Percentiles rank a stretch among this genome's conserved stretches.
Evolutionary conservation across 2,797 vertebrate species (phyloP).

Genomic region (Acestrorhynchus altus): DNA sequence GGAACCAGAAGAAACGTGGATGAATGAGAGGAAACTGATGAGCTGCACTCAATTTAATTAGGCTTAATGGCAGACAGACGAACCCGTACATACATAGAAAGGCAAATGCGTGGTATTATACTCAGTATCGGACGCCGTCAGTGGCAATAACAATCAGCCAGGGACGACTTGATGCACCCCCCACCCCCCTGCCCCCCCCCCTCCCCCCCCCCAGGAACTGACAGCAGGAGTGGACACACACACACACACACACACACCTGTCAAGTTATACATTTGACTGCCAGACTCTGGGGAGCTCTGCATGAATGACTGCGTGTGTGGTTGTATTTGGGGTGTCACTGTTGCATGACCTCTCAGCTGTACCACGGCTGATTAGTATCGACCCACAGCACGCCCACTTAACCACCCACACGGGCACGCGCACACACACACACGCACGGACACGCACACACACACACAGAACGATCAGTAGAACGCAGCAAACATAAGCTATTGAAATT

Average conservation of each 20-base stretch:
- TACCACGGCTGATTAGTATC: slow-evolving; percentile 76
- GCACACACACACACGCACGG: slow-evolving; percentile 38
- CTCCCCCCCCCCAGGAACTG: not conserved
- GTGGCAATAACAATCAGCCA: slow-evolving; percentile 63
- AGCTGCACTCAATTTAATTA: not conserved
- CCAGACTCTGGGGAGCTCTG: slow-evolving; percentile 55
- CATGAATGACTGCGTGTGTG: slow-evolving; percentile 44
- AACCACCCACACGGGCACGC: slow-evolving; percentile 28
- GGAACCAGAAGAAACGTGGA: too few species aligned
- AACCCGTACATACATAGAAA: not conserved
- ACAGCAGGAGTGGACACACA: slow-evolving; percentile 28
- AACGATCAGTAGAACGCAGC: not conserved
- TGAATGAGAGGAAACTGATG: not conserved
- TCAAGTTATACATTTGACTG: slow-evolving; percentile 52
- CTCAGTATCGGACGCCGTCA: slow-evolving; percentile 73
- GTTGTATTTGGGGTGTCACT: slow-evolving; percentile 57
- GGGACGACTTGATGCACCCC: slow-evolving; percentile 36
- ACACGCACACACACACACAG: slow-evolving; percentile 44
- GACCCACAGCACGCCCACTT: slow-evolving; percentile 69
- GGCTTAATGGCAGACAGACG: not conserved
- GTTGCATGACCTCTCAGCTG: slow-evolving; percentile 70
- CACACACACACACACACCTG: slow-evolving; percentile 21
- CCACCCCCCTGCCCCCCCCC: too few species aligned
- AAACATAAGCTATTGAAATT: not conserved
- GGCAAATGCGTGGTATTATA: slow-evolving; percentile 19